Base-by-base conservation (phyloP, 1,140 invertebrate genomes). In the Euwallacea similis region DNA sequence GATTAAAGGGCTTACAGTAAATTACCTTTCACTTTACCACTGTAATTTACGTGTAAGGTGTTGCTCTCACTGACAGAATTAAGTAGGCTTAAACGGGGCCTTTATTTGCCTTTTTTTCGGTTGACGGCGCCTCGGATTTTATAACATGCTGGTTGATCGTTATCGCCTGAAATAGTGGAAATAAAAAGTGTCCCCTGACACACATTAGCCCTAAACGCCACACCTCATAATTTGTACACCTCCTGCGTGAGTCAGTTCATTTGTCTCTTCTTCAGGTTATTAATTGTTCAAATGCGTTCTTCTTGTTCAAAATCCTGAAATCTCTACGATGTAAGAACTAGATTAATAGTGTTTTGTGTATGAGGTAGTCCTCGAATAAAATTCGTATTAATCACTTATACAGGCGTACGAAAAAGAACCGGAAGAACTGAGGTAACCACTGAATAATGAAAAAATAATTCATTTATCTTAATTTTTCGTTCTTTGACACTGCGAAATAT, bases 21-120 rank as follows among this genome's bases (percentile, higher is more conserved):
- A 69, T 69, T 69, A 69, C 60, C 56, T 69, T 69, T 69, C 58
- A 69, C 66, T 69, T 61, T 69, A 42, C 56, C 56, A 58, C 66
- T 69, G 47, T 69, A 69, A 69, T 69, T 69, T 69, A 62, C 47
- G 43, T 69, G 66, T 69, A 58, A 69, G 66, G 41, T 69, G 33
- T 62, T 47, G 44, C 56, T n/a, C 44, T 62, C 7, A 69, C n/a
- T 62, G 66, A 53, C 50, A 54, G 42, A 62, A 44, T 62, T 62
- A 70, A 64, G 58, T 47, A 69, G 66, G 44, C 46, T 47, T 69
- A 61, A 60, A 60, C 46, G 66, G 46, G 9, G 46, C 46, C 6
- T 13, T 50, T 50, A 50, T 50, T 50, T 50, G 46, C 46, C 46
- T 50, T 50, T 50, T 50, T 50, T 50, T 11, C 9, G 46, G 46